These are phyloP conservation scores for Peucedramus taeniatus DNA, from an alignment of 2,113 vertebrate genomes.

Conservation along the genomic window DNA sequence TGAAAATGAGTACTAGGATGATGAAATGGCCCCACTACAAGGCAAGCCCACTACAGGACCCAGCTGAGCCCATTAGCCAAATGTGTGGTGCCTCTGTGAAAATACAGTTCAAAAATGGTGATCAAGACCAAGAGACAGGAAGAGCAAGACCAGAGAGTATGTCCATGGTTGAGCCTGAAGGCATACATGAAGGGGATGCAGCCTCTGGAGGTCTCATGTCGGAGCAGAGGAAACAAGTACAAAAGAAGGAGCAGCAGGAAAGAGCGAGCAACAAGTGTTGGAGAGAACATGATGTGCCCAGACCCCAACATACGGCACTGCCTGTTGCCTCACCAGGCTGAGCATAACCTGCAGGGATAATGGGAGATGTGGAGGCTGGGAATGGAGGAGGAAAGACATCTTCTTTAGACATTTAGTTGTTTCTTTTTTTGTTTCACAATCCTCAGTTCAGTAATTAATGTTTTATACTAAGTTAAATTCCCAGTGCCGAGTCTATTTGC, in stretches of 20 bases:
- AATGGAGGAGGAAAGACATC: neutral
- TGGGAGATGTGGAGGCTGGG: neutral
- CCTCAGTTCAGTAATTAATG: neutral
- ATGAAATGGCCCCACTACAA: neutral
- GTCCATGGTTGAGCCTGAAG: neutral
- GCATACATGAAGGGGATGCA: neutral
- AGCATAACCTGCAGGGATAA: neutral
- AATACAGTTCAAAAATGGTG: neutral
- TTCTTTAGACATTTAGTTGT: neutral
- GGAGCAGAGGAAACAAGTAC: neutral
- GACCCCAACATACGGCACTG: accelerated
- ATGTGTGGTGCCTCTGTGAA: neutral
- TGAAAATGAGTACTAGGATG: neutral
- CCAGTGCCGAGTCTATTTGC: neutral
- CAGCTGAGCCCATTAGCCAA: neutral
- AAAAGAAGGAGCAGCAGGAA: neutral
- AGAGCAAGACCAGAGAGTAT: neutral
- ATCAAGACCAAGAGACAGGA: neutral
- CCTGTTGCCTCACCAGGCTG: accelerated
- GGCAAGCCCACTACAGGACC: neutral
- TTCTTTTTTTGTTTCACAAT: neutral
- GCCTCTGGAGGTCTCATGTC: neutral
- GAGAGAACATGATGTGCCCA: neutral
- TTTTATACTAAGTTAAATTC: neutral
- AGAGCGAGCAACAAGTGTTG: neutral